Evolutionary conservation across 2,113 vertebrate species (phyloP).

Genomic region (Petrocephalus microphthalmus): DNA sequence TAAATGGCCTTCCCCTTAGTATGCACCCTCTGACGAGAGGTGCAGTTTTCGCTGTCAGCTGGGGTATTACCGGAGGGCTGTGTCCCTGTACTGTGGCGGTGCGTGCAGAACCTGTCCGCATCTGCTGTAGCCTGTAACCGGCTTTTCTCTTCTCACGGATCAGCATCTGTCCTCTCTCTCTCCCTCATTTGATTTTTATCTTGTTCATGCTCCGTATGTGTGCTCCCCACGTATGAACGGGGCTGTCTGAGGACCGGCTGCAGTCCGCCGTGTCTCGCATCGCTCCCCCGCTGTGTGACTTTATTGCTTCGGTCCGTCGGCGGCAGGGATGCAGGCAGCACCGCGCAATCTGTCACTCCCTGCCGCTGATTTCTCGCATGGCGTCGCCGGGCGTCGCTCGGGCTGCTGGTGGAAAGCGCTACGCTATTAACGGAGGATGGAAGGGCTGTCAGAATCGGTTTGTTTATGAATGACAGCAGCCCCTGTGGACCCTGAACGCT

Average conservation of each 20-base stretch:
- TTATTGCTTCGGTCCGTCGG: not conserved
- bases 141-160: not conserved
- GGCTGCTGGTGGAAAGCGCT: not conserved
- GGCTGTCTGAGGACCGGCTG: not conserved
- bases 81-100: not conserved
- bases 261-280: not conserved
- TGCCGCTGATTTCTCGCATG: not conserved
- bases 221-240: not conserved
- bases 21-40: not conserved
- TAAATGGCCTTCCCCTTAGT: not conserved
- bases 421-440: not conserved
- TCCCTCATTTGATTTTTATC: not conserved
- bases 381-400: not conserved
- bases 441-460: not conserved
- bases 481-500: not conserved
- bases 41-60: not conserved
- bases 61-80: not conserved
- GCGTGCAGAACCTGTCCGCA: not conserved
- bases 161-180: not conserved
- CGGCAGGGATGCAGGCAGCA: not conserved
- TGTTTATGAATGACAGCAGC: not conserved
- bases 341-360: not conserved
- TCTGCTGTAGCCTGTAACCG: not conserved
- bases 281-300: not conserved
- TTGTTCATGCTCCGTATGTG: not conserved